Base-by-base conservation (phyloP, 2,113 vertebrate genomes). In the Melanostigma gelatinosum region DNA sequence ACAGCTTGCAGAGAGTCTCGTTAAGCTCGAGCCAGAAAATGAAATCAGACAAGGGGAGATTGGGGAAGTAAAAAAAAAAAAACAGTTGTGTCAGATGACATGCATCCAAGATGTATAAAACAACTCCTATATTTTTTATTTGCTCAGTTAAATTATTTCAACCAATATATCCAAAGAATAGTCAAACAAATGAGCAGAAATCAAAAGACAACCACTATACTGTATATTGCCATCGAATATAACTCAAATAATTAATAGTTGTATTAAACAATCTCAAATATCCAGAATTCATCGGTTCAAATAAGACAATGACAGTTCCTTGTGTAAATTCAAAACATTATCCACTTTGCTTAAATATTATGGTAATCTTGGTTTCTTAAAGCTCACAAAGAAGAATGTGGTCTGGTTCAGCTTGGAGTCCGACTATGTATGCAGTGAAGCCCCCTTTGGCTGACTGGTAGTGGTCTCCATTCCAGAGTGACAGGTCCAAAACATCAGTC, bases 281-380 rank as follows among this genome's bases (percentile, higher is more conserved):
- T 87, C 85, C 86, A 91, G 84, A 93, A 87, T 87, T 93, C 91
- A 91, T 92, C 92, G 82, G 90, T 92, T 93, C 90, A 85, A 93
- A 88, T 77, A 90, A 91, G 92, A 93, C 92, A 88, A 90, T 88
- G 86, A 94, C 86, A 92, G 85, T 91, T 87, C 60, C 88, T 85
- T 89, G 90, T 93, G 90, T 92, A 87, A 93, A 93, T 85, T 90
- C 71, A 89, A 87, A 92, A 92, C 87, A 93, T 85, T 62, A 86
- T 83, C 87, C 71, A 90, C 91, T 91, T 85, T 90, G 87, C 91
- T 93, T 94, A 94, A 93, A 95, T 93, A 94, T 90, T 58, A 91
- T 87, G 70, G 68, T 89, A 84, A 86, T 86, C 79, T 90, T 77
- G 64, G 29, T 83, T 91, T 83, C 79, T 92, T 94, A 94, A 94